Conservation (phyloP, 2,797 vertebrate genomes). For the Chloroceryle inda region DNA sequence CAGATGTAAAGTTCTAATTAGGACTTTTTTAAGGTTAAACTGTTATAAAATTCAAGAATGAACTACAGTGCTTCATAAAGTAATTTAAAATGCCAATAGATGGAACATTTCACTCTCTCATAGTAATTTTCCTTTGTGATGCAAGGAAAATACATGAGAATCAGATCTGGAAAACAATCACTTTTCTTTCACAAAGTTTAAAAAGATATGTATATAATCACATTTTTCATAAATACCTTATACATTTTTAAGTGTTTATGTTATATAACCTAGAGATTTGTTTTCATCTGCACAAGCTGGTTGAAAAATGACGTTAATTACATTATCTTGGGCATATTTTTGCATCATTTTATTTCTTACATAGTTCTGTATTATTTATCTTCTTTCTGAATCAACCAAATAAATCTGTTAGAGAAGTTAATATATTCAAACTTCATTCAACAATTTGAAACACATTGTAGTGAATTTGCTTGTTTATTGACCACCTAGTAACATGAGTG, state of each 20-base stretch:
- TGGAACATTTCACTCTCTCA: not conserved
- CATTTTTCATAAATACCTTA: not conserved
- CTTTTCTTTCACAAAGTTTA: not conserved
- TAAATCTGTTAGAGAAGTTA: not conserved
- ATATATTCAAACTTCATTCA: not conserved
- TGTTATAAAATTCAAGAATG: not conserved
- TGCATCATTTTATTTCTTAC: not conserved
- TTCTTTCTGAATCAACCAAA: not conserved
- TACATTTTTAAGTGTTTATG: not conserved
- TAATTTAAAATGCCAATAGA: not conserved
- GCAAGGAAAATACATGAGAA: not conserved
- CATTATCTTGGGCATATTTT: not conserved
- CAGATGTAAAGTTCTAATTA: not conserved
- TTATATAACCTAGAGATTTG: not conserved
- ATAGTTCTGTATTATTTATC: not conserved
- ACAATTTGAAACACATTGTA: not conserved
- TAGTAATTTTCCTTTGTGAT: not conserved
- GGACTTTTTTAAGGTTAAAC: not conserved
- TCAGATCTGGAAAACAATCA: not conserved
- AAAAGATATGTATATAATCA: not conserved
- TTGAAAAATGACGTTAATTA: not conserved
- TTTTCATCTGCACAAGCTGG: not conserved
- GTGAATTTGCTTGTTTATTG: constrained; percentile 2
- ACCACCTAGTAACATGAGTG: not conserved
- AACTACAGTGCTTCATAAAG: not conserved